A percentile compares a stretch with the other conserved stretches of the same genome.
Evolutionary conservation across 2,797 vertebrate genomes (phyloP).

Genomic region (Hoplostethus mediterraneus): DNA sequence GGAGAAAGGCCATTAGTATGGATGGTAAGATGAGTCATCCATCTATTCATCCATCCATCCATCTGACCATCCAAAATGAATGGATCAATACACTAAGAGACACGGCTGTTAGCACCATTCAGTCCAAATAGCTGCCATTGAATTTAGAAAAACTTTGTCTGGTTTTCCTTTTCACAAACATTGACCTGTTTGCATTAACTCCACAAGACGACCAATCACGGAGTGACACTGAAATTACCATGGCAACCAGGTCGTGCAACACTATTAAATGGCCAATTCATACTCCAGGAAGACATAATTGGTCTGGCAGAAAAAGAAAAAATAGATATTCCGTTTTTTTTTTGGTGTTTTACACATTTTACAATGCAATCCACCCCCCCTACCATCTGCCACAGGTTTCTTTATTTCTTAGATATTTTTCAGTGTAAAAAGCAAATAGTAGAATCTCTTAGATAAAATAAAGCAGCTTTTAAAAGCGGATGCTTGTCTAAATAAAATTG

Average conservation of each 20-base stretch:
- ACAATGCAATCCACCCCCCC: background rate
- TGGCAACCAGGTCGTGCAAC: background rate
- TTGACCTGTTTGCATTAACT: conserved; percentile 51
- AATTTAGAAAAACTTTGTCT: conserved; percentile 52
- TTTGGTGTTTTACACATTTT: conserved; percentile 13
- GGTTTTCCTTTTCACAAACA: conserved; percentile 44
- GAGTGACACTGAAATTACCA: background rate
- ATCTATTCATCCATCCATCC: conserved; percentile 26
- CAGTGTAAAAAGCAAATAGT: too few relatives aligned
- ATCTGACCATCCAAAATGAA: conserved; percentile 49
- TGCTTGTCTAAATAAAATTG: too few relatives aligned
- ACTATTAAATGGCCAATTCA: conserved; percentile 12
- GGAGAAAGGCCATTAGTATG: conserved; percentile 3
- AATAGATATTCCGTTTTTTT: background rate
- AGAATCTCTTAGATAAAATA: too few relatives aligned
- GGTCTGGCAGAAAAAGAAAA: background rate
- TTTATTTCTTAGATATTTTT: conserved; percentile 2
- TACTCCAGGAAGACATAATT: background rate
- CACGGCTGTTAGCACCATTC: conserved; percentile 57
- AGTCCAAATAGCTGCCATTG: conserved; percentile 36
- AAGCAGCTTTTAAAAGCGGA: too few relatives aligned
- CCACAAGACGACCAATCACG: conserved; percentile 2
- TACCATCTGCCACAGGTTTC: background rate
- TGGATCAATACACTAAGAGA: conserved; percentile 53
- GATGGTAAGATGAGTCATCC: conserved; percentile 24